These are phyloP conservation scores for Oxystoma pomonae DNA, from an alignment of 2,888 invertebrate species.

Conservation along the genomic window DNA sequence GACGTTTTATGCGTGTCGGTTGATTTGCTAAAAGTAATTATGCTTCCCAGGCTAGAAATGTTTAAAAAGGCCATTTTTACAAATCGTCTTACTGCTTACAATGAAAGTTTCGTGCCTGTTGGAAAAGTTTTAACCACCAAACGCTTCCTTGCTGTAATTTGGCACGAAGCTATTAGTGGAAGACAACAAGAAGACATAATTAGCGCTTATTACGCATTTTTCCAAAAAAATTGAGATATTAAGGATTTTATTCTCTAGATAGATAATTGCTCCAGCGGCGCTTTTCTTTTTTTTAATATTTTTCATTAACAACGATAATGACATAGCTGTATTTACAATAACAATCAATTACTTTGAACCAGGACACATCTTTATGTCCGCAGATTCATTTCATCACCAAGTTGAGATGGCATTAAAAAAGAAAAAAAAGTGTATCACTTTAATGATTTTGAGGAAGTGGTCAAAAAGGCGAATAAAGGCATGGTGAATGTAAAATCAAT, in stretches of 20 bases:
- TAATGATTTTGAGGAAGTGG: slow-evolving; percentile 11
- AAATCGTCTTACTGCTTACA: slow-evolving; percentile 13
- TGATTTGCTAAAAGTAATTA: slow-evolving; percentile 16
- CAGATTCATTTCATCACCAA: slow-evolving; percentile 12
- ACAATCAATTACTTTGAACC: slow-evolving; percentile 12
- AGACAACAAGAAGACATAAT: slow-evolving; percentile 22
- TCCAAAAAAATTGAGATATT: slow-evolving; percentile 20
- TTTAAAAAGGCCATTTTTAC: slow-evolving; percentile 18
- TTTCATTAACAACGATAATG: slow-evolving; percentile 7
- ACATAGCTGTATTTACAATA: background rate
- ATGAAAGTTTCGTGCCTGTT: slow-evolving; percentile 24
- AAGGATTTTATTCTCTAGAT: slow-evolving; percentile 25
- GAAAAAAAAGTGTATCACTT: background rate
- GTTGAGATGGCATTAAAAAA: slow-evolving; percentile 8
- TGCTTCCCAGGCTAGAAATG: slow-evolving; percentile 17
- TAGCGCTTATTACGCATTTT: slow-evolving; percentile 11
- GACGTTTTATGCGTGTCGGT: slow-evolving; percentile 11
- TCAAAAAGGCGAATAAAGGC: slow-evolving; percentile 9
- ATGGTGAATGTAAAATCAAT: slow-evolving; percentile 11
- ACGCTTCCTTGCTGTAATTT: slow-evolving; percentile 19
- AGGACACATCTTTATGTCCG: slow-evolving; percentile 12
- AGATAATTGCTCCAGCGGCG: slow-evolving; percentile 10
- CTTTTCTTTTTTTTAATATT: slow-evolving; percentile 6
- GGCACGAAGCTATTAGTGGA: slow-evolving; percentile 22
- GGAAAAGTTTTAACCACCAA: slow-evolving; percentile 8